Percentiles rank a stretch among this genome's conserved stretches.
phyloP scores from a whole-genome alignment of 2,113 vertebrate species.

The Prinia subflava region DNA sequence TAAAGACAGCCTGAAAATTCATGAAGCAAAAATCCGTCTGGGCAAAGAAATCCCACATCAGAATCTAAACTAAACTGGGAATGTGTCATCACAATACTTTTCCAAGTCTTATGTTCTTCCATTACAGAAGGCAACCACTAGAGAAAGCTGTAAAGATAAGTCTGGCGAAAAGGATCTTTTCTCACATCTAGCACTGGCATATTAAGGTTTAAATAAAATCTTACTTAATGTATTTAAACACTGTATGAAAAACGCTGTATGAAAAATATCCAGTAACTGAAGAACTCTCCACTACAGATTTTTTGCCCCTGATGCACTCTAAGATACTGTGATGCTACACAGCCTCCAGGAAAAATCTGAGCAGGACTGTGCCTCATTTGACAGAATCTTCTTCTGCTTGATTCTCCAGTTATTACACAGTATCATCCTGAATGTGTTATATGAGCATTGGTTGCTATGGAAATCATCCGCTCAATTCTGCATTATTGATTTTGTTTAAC shows the following conservation, averaged over 20 bases:
- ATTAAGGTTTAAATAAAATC: background rate
- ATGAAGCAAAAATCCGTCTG: background rate
- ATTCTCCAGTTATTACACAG: background rate
- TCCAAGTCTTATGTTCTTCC: background rate
- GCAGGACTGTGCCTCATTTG: background rate
- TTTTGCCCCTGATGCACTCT: background rate
- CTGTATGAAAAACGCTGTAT: background rate
- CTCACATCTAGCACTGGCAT: background rate
- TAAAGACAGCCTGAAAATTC: background rate
- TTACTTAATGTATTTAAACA: background rate
- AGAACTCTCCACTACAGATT: background rate
- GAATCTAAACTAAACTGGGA: background rate
- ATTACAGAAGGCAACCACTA: background rate
- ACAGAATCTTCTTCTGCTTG: background rate
- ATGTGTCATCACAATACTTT: background rate
- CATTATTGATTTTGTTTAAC: background rate
- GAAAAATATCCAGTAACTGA: background rate
- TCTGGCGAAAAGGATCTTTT: background rate
- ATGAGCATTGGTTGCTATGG: slow-evolving; percentile 37
- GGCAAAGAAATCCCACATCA: background rate
- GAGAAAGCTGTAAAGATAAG: background rate
- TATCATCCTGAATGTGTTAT: background rate
- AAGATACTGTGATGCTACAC: background rate
- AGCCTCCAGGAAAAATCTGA: background rate
- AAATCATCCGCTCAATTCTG: slow-evolving; percentile 31